A percentile compares a stretch with the other conserved stretches of the same genome.
phyloP scores from a whole-genome alignment of 2,113 vertebrate genomes.

The Hypocryptadius cinnamomeus region DNA sequence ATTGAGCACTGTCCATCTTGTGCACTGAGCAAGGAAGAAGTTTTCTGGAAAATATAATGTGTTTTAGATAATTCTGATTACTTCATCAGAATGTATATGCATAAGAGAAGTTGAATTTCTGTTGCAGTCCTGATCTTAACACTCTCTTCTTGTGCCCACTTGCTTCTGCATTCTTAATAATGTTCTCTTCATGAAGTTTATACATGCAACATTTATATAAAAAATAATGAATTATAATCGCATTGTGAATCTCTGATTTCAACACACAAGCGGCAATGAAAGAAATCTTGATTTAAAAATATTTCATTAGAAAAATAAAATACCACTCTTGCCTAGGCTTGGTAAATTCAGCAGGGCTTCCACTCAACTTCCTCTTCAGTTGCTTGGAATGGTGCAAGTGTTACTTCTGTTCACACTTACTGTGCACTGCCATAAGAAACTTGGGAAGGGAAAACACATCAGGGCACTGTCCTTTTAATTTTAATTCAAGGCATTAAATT shows the following conservation, averaged over 20 bases:
- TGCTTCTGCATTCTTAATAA: background rate
- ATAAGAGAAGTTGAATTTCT: background rate
- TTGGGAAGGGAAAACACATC: background rate
- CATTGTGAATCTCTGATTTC: background rate
- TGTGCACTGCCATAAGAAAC: background rate
- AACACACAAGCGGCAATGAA: background rate
- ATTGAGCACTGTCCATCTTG: background rate
- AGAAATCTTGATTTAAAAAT: background rate
- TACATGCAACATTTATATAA: background rate
- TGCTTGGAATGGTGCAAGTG: background rate
- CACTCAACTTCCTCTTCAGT: background rate
- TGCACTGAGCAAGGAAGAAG: background rate
- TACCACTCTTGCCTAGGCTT: background rate
- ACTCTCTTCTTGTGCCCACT: background rate
- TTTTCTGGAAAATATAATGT: background rate
- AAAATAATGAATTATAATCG: background rate
- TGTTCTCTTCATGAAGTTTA: background rate
- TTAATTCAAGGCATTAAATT: background rate
- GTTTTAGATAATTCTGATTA: background rate
- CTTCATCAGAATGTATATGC: background rate
- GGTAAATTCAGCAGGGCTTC: slow-evolving; percentile 4
- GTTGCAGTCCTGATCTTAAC: background rate
- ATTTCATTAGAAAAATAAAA: background rate
- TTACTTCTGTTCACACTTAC: background rate
- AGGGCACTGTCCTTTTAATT: background rate